These are phyloP conservation scores for Haliaeetus leucogaster DNA, from an alignment of 2,113 vertebrate species.

Conservation along the genomic window DNA sequence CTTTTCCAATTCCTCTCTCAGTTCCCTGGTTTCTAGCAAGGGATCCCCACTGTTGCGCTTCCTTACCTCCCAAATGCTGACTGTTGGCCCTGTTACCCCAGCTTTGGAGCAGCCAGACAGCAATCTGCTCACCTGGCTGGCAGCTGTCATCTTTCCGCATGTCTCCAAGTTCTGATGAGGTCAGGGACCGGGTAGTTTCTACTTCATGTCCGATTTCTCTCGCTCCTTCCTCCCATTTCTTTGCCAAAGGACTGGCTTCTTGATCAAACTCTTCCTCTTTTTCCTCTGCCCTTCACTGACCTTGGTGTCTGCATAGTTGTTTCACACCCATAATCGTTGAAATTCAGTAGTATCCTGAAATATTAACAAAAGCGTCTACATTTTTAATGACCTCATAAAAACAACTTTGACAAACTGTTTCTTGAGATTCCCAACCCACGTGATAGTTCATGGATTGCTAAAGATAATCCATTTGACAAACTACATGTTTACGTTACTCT, in stretches of 20 bases:
- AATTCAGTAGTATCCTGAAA: background rate
- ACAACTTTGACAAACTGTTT: background rate
- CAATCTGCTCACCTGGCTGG: background rate
- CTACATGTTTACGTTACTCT: background rate
- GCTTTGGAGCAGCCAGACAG: background rate
- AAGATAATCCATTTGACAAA: background rate
- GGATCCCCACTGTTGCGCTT: background rate
- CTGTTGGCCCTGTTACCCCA: background rate
- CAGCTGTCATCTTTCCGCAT: background rate
- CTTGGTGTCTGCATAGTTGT: background rate
- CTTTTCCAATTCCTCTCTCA: background rate
- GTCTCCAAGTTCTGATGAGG: background rate
- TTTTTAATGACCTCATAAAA: background rate
- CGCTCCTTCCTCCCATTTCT: background rate
- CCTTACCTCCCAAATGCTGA: background rate
- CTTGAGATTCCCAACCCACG: background rate
- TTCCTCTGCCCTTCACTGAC: background rate
- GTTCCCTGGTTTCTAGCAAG: background rate
- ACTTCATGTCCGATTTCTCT: background rate
- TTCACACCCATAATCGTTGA: background rate
- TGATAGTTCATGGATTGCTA: background rate
- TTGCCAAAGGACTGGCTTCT: background rate
- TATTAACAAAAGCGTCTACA: background rate
- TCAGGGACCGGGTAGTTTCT: background rate
- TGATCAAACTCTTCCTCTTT: background rate